phyloP scores from a whole-genome alignment of 35 echinoderm and acorn worm species.

The Strongylocentrotus purpuratus region DNA sequence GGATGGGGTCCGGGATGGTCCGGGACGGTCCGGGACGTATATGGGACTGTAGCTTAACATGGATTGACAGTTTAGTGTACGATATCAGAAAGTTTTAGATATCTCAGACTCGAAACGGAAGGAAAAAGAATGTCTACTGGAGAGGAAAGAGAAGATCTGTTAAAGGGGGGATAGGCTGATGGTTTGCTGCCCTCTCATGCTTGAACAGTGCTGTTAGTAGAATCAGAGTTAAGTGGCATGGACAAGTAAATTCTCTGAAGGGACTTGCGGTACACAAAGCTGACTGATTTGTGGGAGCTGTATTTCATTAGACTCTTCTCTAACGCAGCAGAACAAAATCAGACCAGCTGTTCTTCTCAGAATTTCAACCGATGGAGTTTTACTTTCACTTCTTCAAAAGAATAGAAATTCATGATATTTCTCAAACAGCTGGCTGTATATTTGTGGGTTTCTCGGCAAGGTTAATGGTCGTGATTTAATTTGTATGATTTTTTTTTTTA shows the following conservation, averaged over 20 bases:
- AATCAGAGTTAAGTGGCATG: neutral
- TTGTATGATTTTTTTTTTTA: too few relatives aligned
- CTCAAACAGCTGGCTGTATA: too few relatives aligned
- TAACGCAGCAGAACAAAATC: neutral
- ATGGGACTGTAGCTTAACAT: too few relatives aligned
- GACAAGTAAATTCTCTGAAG: neutral
- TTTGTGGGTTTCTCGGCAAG: too few relatives aligned
- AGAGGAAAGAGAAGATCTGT: neutral
- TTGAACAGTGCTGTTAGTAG: neutral
- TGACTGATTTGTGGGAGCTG: constrained; percentile 7
- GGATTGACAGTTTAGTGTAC: too few relatives aligned
- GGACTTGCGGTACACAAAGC: neutral
- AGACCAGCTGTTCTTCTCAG: constrained; percentile 15
- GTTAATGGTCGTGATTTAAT: too few relatives aligned
- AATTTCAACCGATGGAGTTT: neutral
- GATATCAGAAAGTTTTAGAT: too few relatives aligned
- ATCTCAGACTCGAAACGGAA: too few relatives aligned
- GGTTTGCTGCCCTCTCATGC: neutral
- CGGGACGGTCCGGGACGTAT: too few relatives aligned
- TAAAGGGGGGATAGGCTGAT: neutral
- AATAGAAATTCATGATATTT: too few relatives aligned
- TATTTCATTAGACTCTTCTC: neutral
- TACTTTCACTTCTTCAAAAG: neutral
- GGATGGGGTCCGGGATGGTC: too few relatives aligned
- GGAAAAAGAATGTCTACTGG: too few relatives aligned